Evolutionary conservation across 2,113 vertebrate species (phyloP), one percentile per base, ranked within the genome.

Genomic region (Oncorhynchus clarkii): DNA sequence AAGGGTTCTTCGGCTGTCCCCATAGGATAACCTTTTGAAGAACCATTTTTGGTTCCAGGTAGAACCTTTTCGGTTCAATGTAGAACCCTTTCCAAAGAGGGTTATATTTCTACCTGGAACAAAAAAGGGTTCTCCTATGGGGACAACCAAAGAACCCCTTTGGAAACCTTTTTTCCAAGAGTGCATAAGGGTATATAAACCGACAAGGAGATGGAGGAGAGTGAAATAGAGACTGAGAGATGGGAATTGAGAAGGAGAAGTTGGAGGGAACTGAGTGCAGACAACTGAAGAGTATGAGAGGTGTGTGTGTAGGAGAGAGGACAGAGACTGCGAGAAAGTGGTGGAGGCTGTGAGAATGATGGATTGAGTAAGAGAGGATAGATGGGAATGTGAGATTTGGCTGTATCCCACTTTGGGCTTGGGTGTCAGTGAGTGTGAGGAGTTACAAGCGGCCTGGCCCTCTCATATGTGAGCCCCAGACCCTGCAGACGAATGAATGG

Each of bases 401-500:
- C 59, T 29, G 66, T 79, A 71, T 45, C 39, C 39, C 9, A 45
- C 9, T 45, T 9, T 11, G 39, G 9, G 39, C 39, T 45, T 45
- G 39, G 39, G 9, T 45, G 39, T 82, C 75, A 66, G 77, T 69
- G 83, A 77, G 57, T 81, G 70, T 75, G 79, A 80, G 66, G 31
- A 31, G 60, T 85, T 75, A 71, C 70, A 68, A 68, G 64, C 73
- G 54, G 71, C 24, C 79, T 81, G 67, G 69, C 67, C 79, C 71
- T 77, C 76, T 72, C 71, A 67, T 77, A 77, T 67, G 79, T 77
- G 80, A 82, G 54, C 24, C 13, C 27, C 27, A 27, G 74, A 59
- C 69, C 67, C 54, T 70, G 79, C 74, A 85, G 85, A 90, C 88
- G 89, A 90, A 90, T 88, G 77, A 90, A 85, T 81, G 86, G 82